A percentile compares a stretch with the other conserved stretches of the same genome.
Evolutionary conservation across 2,888 invertebrate species (phyloP).

Genomic region (Periphyllus acericola): DNA sequence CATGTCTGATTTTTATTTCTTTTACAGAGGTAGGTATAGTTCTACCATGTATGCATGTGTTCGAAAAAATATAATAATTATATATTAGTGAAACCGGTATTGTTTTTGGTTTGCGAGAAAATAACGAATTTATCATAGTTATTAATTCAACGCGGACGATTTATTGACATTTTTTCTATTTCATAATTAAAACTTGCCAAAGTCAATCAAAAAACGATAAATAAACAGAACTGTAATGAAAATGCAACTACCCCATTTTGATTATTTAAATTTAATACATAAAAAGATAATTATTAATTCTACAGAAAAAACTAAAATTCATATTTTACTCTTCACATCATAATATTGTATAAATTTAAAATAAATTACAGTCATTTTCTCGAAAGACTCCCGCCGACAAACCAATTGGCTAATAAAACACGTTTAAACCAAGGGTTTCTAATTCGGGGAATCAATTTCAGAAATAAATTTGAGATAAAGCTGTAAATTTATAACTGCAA

Average conservation of each 20-base stretch:
- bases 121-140: not conserved
- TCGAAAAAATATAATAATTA: not conserved
- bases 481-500: not conserved
- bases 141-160: not conserved
- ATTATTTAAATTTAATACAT: constrained; percentile 41
- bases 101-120: not conserved
- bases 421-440: not conserved
- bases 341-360: constrained; percentile 34
- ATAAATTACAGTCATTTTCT: constrained; percentile 43
- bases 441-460: not conserved
- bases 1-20: not conserved
- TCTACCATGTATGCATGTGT: not conserved
- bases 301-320: constrained; percentile 26
- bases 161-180: not conserved
- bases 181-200: not conserved
- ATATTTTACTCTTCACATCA: not conserved
- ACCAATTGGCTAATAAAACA: not conserved
- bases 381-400: not conserved
- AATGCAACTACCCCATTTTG: constrained; percentile 33
- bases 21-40: not conserved
- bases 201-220: not conserved
- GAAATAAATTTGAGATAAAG: not conserved
- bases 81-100: not conserved
- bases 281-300: constrained; percentile 1
- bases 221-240: not conserved